Evolutionary conservation across 2,888 invertebrate species (phyloP).

Genomic region (Agonum fuliginosum): DNA sequence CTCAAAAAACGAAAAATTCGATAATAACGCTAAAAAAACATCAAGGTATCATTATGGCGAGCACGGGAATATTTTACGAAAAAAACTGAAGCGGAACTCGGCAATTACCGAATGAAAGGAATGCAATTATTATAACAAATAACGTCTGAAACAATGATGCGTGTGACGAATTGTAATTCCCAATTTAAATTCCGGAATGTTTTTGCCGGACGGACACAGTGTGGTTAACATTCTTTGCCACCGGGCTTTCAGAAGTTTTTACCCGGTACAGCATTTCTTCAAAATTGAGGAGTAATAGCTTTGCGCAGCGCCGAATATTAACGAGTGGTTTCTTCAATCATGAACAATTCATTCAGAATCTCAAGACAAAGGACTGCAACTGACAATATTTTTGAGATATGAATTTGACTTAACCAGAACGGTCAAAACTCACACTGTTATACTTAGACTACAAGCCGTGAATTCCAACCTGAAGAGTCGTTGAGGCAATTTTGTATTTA

Average conservation of each 20-base stretch:
- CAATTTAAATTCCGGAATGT: conserved; percentile 63
- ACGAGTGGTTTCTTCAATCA: background rate
- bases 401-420: no score
- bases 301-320: conserved; percentile 1
- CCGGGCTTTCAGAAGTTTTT: conserved; percentile 4
- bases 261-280: conserved; percentile 14
- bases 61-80: conserved; percentile 59
- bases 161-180: conserved; percentile 64
- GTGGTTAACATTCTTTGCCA: conserved; percentile 61
- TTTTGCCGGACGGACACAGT: conserved; percentile 59
- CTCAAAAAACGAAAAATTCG: conserved; percentile 36
- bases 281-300: conserved; percentile 17
- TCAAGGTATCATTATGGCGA: conserved; percentile 50
- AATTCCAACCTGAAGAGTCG: no score
- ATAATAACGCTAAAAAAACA: conserved; percentile 54
- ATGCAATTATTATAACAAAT: conserved; percentile 63
- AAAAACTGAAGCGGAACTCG: conserved; percentile 60
- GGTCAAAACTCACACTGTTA: no score
- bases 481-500: no score
- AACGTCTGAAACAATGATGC: conserved; percentile 57
- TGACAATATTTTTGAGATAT: no score
- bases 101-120: conserved; percentile 63
- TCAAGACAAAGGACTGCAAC: background rate
- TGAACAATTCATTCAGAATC: no score
- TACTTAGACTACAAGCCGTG: no score